Conservation (phyloP, 2,888 invertebrate species). For the Cryptocephalus primarius region DNA sequence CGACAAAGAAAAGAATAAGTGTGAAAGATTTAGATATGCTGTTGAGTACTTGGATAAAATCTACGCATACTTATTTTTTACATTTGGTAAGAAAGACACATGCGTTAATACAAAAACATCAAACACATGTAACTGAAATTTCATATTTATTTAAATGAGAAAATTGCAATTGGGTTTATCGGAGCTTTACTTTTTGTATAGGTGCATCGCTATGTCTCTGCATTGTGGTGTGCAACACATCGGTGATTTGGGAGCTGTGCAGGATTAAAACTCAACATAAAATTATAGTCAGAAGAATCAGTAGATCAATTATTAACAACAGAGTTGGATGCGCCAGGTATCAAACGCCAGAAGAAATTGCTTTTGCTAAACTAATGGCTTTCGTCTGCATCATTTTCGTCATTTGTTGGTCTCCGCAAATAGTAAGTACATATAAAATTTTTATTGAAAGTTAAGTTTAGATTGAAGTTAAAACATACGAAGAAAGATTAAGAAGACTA, state of each 20-base stretch:
- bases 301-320: constrained; percentile 32
- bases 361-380: constrained; percentile 77
- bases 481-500: no score
- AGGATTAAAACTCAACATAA: constrained; percentile 40
- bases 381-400: constrained; percentile 73
- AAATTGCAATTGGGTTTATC: neutral
- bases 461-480: no score
- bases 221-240: constrained; percentile 73
- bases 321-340: constrained; percentile 28
- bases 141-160: neutral
- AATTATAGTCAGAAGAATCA: constrained; percentile 35
- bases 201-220: constrained; percentile 53
- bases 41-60: constrained; percentile 49
- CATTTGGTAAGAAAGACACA: constrained; percentile 59
- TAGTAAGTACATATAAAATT: constrained; percentile 47
- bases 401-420: constrained; percentile 79
- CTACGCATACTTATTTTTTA: constrained; percentile 67
- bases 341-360: constrained; percentile 69
- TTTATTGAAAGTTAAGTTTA: no score
- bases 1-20: constrained; percentile 38
- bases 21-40: constrained; percentile 65
- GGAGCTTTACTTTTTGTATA: no score
- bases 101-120: no score
- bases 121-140: neutral
- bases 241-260: constrained; percentile 66